These are phyloP conservation scores for Tiaroga cobitis DNA, from an alignment of 2,797 vertebrate genomes.

Conservation along the genomic window DNA sequence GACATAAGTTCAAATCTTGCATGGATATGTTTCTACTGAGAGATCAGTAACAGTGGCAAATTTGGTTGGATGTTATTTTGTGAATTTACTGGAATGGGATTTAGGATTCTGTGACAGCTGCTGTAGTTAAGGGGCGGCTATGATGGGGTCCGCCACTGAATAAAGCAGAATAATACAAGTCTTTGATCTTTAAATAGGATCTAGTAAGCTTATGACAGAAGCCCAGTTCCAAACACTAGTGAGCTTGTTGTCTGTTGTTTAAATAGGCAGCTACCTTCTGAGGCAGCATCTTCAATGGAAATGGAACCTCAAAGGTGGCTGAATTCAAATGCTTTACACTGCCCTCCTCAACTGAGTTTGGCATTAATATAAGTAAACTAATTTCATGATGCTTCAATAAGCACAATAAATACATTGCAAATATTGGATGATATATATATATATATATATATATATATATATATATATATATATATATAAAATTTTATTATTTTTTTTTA, in stretches of 20 bases:
- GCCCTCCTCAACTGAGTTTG: background rate
- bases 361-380: background rate
- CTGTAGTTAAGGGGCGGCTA: background rate
- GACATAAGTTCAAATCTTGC: background rate
- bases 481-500: no score
- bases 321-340: background rate
- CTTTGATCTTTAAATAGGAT: constrained; percentile 3
- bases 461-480: no score
- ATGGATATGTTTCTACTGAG: background rate
- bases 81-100: background rate
- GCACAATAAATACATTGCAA: background rate
- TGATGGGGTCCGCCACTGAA: background rate
- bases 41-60: background rate
- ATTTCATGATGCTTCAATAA: background rate
- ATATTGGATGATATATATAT: background rate
- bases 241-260: background rate
- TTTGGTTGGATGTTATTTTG: background rate
- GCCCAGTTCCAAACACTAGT: background rate
- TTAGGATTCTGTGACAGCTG: background rate
- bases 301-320: background rate
- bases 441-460: no score
- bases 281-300: background rate
- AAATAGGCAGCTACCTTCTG: background rate
- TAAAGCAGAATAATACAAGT: background rate
- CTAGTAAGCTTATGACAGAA: background rate